Percentiles rank a stretch among this genome's conserved stretches.
Conservation (phyloP, 1,140 invertebrate genomes). For the Ceratitis capitata region DNA sequence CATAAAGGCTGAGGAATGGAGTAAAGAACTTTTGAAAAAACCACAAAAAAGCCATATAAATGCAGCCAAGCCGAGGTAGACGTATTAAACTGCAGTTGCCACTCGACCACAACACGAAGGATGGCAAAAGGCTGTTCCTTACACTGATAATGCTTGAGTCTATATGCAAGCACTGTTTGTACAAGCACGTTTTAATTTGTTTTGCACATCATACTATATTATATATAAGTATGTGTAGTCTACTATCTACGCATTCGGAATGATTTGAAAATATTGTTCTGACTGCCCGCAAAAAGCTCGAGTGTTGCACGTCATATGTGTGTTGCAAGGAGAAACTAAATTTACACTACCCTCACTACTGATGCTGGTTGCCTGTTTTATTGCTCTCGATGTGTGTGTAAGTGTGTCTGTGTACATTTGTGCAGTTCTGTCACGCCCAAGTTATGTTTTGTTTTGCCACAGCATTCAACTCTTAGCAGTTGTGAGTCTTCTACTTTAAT, state of each 20-base stretch:
- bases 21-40: not conserved
- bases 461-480: not conserved
- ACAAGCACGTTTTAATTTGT: no score
- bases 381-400: not conserved
- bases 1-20: conserved; percentile 52
- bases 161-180: not conserved
- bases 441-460: not conserved
- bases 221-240: not conserved
- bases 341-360: not conserved
- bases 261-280: not conserved
- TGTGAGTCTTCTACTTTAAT: not conserved
- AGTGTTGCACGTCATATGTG: not conserved
- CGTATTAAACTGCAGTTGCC: not conserved
- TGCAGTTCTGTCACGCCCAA: not conserved
- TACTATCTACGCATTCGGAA: not conserved
- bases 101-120: not conserved
- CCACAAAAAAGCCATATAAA: not conserved
- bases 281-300: not conserved
- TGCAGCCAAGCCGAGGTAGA: not conserved
- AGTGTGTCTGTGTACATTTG: no score
- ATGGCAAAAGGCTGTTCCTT: not conserved
- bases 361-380: conserved; percentile 17
- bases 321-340: not conserved
- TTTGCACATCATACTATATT: no score
- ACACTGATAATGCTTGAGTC: not conserved